phyloP scores from a whole-genome alignment of 2,797 vertebrate genomes.

The Lindbergichthys nudifrons region DNA sequence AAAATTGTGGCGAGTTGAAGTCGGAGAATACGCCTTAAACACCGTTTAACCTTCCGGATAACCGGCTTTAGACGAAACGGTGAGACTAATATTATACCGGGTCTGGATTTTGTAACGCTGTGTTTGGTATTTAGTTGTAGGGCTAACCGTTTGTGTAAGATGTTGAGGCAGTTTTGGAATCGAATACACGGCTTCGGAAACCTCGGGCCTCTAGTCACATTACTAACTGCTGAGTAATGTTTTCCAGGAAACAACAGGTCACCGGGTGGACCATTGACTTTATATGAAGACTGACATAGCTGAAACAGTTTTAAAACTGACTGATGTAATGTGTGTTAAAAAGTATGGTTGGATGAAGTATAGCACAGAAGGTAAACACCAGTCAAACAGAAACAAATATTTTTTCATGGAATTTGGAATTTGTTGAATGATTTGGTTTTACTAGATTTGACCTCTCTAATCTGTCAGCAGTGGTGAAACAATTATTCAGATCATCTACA shows the following conservation, averaged over 20 bases:
- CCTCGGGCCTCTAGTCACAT: conserved; percentile 26
- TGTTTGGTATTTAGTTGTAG: background rate
- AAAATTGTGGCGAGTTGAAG: conserved; percentile 27
- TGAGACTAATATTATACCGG: conserved; percentile 26
- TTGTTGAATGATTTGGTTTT: too few relatives aligned
- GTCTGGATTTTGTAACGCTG: fast-evolving
- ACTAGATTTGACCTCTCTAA: too few relatives aligned
- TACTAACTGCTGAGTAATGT: conserved; percentile 37
- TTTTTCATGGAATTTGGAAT: too few relatives aligned
- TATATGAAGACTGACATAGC: background rate
- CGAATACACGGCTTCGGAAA: conserved; percentile 16
- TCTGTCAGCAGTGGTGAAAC: too few relatives aligned
- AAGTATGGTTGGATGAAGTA: background rate
- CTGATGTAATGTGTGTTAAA: background rate
- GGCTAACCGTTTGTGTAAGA: background rate
- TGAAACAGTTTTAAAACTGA: background rate
- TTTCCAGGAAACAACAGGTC: background rate
- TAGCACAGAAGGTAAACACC: too few relatives aligned
- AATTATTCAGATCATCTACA: background rate
- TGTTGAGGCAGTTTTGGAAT: background rate
- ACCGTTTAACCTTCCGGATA: background rate
- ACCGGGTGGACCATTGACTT: background rate
- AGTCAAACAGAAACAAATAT: too few relatives aligned
- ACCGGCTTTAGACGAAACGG: conserved; percentile 40
- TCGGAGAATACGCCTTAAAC: conserved; percentile 27